Conservation (phyloP, 2,113 vertebrate genomes). For the Recurvirostra avosetta region DNA sequence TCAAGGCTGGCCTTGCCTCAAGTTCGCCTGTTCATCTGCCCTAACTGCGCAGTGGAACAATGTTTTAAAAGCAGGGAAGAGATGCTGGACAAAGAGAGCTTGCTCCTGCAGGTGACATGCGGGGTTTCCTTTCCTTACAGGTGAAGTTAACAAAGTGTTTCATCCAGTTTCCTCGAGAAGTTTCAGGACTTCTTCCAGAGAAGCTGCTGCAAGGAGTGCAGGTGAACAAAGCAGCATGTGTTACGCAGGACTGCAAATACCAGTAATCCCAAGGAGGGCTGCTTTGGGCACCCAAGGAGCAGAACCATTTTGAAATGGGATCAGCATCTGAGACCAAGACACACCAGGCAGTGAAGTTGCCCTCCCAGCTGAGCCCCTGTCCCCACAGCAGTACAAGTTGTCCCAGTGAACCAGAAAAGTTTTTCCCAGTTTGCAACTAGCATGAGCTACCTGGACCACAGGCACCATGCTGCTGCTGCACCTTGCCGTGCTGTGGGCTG, state of each 20-base stretch:
- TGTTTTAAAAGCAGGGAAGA: neutral
- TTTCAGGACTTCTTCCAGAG: neutral
- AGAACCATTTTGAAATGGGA: neutral
- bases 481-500: neutral
- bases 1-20: neutral
- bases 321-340: neutral
- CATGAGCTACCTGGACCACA: neutral
- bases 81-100: neutral
- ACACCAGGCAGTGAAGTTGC: neutral
- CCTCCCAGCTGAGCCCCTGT: neutral
- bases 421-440: neutral
- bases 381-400: neutral
- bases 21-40: neutral
- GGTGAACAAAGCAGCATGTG: neutral
- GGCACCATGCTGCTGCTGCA: neutral
- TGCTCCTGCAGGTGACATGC: neutral
- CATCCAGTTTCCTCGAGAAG: neutral
- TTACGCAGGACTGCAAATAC: neutral
- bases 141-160: neutral
- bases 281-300: neutral
- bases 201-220: neutral
- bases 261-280: neutral
- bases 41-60: neutral
- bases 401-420: neutral
- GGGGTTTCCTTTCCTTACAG: neutral